These are phyloP conservation scores for Caenorhabditis japonica DNA, from an alignment of 2,888 invertebrate species.

Conservation along the genomic window DNA sequence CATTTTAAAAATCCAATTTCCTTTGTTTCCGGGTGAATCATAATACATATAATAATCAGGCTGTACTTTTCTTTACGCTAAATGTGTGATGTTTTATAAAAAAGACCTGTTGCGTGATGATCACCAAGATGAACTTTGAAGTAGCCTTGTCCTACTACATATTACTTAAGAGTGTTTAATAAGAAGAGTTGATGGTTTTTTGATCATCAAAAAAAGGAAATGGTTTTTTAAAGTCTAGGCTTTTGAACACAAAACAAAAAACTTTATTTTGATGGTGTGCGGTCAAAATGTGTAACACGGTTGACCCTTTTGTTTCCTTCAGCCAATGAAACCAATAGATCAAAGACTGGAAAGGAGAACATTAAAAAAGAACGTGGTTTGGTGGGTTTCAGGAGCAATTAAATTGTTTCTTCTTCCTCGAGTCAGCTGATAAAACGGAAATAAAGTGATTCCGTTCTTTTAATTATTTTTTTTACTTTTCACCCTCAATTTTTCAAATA, in stretches of 20 bases:
- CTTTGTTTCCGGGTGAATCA: constrained; percentile 1
- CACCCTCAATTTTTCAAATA: too few species aligned
- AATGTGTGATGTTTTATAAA: too few species aligned
- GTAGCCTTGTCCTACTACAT: too few species aligned
- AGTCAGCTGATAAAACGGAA: constrained; percentile 33
- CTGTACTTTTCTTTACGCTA: too few species aligned
- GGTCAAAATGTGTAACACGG: constrained; percentile 40
- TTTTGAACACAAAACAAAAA: too few species aligned
- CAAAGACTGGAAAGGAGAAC: constrained; percentile 9
- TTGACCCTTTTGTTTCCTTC: constrained; percentile 9
- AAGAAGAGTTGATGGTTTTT: constrained; percentile 11
- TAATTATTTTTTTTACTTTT: neutral
- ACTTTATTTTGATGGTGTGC: constrained; percentile 22
- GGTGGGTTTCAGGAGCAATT: constrained; percentile 30
- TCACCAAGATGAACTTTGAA: constrained; percentile 18
- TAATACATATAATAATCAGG: neutral
- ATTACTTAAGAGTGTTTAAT: too few species aligned
- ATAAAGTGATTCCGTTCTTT: constrained; percentile 5
- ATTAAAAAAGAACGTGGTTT: constrained; percentile 22
- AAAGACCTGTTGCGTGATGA: too few species aligned
- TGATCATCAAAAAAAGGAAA: too few species aligned
- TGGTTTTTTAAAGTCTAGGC: too few species aligned
- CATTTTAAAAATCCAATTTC: too few species aligned
- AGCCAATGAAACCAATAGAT: constrained; percentile 26
- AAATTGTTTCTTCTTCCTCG: constrained; percentile 21